Percentiles rank a stretch among this genome's conserved stretches.
phyloP scores from a whole-genome alignment of 2,797 vertebrate species.

The Karalla daura region DNA sequence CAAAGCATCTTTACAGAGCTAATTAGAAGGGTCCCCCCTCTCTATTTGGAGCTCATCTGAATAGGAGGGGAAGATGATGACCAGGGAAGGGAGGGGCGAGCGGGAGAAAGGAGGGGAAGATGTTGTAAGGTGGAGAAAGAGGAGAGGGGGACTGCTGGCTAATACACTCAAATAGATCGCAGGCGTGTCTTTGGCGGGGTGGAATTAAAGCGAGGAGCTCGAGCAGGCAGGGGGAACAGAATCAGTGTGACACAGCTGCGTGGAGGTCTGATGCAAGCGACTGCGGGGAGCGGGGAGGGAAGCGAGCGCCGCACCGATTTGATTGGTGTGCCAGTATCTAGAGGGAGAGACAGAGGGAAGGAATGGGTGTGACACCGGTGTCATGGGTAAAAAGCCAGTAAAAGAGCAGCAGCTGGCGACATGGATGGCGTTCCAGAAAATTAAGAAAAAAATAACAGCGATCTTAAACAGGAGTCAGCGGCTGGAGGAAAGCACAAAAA shows the following conservation, averaged over 20 bases:
- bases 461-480: background rate
- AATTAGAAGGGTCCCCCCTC: slow-evolving; percentile 83
- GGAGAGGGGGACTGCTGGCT: slow-evolving; percentile 42
- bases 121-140: slow-evolving; percentile 23
- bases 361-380: slow-evolving; percentile 62
- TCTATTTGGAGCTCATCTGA: slow-evolving; percentile 80
- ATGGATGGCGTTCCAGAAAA: slow-evolving; percentile 30
- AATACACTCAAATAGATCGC: slow-evolving; percentile 58
- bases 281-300: slow-evolving; percentile 63
- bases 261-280: slow-evolving; percentile 59
- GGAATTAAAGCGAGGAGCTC: slow-evolving; percentile 71
- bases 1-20: slow-evolving; percentile 85
- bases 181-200: slow-evolving; percentile 44
- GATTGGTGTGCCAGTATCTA: slow-evolving; percentile 68
- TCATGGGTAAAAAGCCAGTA: slow-evolving; percentile 36
- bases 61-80: slow-evolving; percentile 75
- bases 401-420: slow-evolving; percentile 53
- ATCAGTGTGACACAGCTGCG: slow-evolving; percentile 76
- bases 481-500: slow-evolving; percentile 18
- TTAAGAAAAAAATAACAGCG: background rate
- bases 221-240: slow-evolving; percentile 72
- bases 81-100: slow-evolving; percentile 65
- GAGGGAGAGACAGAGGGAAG: slow-evolving; percentile 50
- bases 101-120: slow-evolving; percentile 44
- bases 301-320: slow-evolving; percentile 72